Evolutionary conservation across 2,888 invertebrate species (phyloP).

Genomic region (Drosophila ustulata): DNA sequence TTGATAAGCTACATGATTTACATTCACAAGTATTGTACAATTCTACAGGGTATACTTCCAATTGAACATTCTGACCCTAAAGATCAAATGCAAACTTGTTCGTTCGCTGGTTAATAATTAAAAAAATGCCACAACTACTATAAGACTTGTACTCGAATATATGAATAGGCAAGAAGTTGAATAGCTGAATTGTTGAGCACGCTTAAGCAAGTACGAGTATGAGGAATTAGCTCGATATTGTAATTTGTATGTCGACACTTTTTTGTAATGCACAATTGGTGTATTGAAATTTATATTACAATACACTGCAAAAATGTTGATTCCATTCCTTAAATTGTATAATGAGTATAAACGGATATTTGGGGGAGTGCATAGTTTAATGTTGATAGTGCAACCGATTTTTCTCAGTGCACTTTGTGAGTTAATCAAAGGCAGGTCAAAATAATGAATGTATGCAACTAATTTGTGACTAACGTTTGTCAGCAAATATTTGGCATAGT

Average conservation of each 20-base stretch:
- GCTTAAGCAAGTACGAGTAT: constrained; percentile 7
- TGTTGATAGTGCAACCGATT: constrained; percentile 1
- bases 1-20: neutral
- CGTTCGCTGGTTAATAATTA: constrained; percentile 67
- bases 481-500: constrained; percentile 77
- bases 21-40: no score
- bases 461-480: constrained; percentile 28
- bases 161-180: constrained; percentile 34
- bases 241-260: constrained; percentile 69
- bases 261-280: constrained; percentile 39
- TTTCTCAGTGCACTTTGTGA: constrained; percentile 32
- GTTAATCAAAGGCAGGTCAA: constrained; percentile 61
- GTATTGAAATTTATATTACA: constrained; percentile 46
- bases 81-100: constrained; percentile 82
- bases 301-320: constrained; percentile 32
- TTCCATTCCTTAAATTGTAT: no score
- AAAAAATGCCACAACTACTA: constrained; percentile 26
- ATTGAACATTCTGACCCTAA: constrained; percentile 59
- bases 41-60: neutral
- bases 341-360: no score
- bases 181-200: constrained; percentile 18
- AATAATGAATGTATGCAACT: constrained; percentile 42
- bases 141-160: constrained; percentile 27
- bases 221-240: constrained; percentile 53
- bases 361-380: no score